These are phyloP conservation scores for Aspidiotus destructor DNA, from an alignment of 2,888 invertebrate genomes.

Conservation along the genomic window DNA sequence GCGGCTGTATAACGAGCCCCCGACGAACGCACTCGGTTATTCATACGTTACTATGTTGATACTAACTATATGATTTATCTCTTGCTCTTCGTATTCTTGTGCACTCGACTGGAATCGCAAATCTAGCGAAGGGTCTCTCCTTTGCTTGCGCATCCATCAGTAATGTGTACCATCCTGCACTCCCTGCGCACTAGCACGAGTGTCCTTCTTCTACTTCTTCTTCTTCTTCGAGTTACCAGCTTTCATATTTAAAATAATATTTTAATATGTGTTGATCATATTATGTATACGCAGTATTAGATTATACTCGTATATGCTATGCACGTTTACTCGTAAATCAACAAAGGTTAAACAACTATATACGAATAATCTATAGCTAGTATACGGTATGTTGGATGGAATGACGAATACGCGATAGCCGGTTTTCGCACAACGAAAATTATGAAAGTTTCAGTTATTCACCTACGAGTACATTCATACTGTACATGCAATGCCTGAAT, in stretches of 20 bases:
- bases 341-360: no score
- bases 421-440: conserved; percentile 15
- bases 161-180: neutral
- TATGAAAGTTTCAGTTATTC: conserved; percentile 25
- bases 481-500: conserved; percentile 3
- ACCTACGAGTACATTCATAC: no score
- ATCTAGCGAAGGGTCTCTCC: conserved; percentile 27
- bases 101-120: conserved; percentile 31
- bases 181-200: neutral
- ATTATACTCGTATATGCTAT: no score
- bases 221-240: no score
- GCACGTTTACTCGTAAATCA: no score
- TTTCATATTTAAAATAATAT: no score
- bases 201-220: no score
- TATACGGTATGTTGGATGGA: no score
- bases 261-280: no score
- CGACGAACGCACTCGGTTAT: conserved; percentile 21
- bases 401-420: no score
- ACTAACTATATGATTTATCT: conserved; percentile 27
- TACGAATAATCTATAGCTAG: no score
- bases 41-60: neutral
- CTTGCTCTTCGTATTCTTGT: conserved; percentile 27
- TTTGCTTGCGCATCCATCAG: neutral
- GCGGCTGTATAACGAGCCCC: neutral
- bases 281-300: no score